phyloP scores from a whole-genome alignment of 1,140 invertebrate genomes.

The Caerostris extrusa region DNA sequence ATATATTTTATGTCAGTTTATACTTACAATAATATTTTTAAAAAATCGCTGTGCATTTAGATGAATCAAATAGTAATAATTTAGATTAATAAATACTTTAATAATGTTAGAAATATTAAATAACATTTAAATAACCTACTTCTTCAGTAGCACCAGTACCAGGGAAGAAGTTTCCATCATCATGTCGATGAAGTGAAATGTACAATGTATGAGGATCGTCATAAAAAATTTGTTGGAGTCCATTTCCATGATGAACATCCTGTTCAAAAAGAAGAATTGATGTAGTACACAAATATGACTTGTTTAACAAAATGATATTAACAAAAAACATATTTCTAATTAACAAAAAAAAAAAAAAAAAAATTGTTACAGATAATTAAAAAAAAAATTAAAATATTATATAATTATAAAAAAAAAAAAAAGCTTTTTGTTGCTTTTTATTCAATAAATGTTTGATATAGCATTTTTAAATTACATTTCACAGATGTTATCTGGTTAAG shows the following conservation, averaged over 20 bases:
- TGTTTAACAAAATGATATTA: neutral
- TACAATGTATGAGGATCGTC: conserved; percentile 97
- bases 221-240: conserved; percentile 99
- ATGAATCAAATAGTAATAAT: too few relatives aligned
- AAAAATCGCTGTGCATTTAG: too few relatives aligned
- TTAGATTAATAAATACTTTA: too few relatives aligned
- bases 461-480: too few relatives aligned
- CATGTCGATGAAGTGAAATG: conserved; percentile 98
- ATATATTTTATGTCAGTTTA: too few relatives aligned
- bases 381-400: neutral
- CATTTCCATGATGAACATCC: conserved; percentile 99
- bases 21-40: too few relatives aligned
- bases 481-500: too few relatives aligned
- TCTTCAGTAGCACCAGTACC: conserved; percentile 96
- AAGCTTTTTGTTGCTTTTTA: neutral
- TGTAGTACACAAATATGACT: neutral
- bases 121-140: conserved; percentile 79
- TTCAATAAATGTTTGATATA: too few relatives aligned
- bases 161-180: conserved; percentile 99
- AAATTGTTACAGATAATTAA: too few relatives aligned
- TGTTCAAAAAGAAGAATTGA: conserved; percentile 80
- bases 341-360: neutral
- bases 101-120: too few relatives aligned
- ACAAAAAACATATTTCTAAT: neutral
- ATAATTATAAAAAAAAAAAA: neutral